Evolutionary conservation across 2,797 vertebrate genomes (phyloP), one percentile per base, ranked within the genome.

Genomic region (Avahi laniger): DNA sequence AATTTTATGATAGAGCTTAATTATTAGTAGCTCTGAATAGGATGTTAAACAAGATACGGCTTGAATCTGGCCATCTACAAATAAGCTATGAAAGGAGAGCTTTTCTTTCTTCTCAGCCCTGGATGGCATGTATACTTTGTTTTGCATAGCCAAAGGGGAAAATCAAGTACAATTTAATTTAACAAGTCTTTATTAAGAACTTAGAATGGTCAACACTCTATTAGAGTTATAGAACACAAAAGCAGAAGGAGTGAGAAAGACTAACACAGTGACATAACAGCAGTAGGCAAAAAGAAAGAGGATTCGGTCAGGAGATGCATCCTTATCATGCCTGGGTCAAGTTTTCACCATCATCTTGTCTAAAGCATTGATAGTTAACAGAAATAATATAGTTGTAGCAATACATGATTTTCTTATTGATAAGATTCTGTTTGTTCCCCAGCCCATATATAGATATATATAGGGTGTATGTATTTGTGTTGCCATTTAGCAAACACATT

Each of bases 111-210:
- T 79, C 26, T 28, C 22, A 70, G 28, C 30, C 35, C 54, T 57
- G 35, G 12, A 46, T 89, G 17, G 30, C 14, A 28, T 79, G 57
- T 33, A 4, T 83, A 76, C 33, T 84, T 91, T 93, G 46, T 75
- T 83, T 91, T 86, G 26, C 4, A 90, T 65, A 72, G 35, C 69
- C 43, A 92, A 87, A 93, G 38, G 33, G 72, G 26, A 61, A 89
- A 97, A 90, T 96, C 70, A 78, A 97, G 63, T 24, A 35, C 18
- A 87, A 78, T 84, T 93, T 85, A 95, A 92, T 95, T 96, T 83
- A 94, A 86, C 9, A 65, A 54, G 28, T 93, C 41, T 92, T 91
- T 81, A 91, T 89, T 79, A 92, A 12, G 24, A 86, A 70, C 13
- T 85, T 80, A 91, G 57, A 80, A 63, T n/a, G 17, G 2, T 10